Evolutionary conservation across 1,140 invertebrate species (phyloP), one percentile per base, ranked within the genome.

Genomic region (Meloidogyne floridensis): DNA sequence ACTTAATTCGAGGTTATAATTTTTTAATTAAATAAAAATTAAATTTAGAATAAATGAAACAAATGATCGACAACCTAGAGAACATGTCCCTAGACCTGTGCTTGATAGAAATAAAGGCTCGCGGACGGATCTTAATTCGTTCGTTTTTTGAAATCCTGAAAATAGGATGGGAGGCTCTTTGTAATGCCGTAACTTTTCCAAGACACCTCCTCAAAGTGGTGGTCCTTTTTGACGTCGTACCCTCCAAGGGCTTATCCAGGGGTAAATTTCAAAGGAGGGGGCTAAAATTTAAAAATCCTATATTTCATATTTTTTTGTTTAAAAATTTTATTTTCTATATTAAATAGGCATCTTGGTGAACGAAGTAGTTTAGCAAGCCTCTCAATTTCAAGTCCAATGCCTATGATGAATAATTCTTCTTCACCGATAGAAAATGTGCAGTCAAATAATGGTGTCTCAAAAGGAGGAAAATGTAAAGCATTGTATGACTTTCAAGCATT

Each of bases 1-100:
- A 73, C 92, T 99, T 79, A 93, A 94, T 88, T 94, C 95, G 91
- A 97, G 96, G 95, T 80, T 32, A 32, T 32, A 32, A 32, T 32
- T 76, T 81, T 20, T 74, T 18, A 43, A 20, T 78, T 54, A 42
- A 13, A 6, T 2, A 11, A 8, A 32, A 6, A 6, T 51, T 43
- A 72, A 15, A 10, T 84, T 51, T 42, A 82, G 84, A 69, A 81
- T 86, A 43, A 86, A 86, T 65, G 85, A 86, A 80, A 53, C 82
- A 13, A 76, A 72, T n/a, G 32, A 54, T 53, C 56, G 77, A 47
- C 82, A 86, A 51, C 59, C 81, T 15, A 59, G 43, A 51, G 85
- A 86, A 43, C 85, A 86, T 79, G 18, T 76, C 51, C 72, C 79
- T 15, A 86, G 83, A 56, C 85, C 85, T 32, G 85, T 86, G 54